Base-by-base conservation (phyloP, 2,113 vertebrate species). In the Epinephelus lanceolatus region DNA sequence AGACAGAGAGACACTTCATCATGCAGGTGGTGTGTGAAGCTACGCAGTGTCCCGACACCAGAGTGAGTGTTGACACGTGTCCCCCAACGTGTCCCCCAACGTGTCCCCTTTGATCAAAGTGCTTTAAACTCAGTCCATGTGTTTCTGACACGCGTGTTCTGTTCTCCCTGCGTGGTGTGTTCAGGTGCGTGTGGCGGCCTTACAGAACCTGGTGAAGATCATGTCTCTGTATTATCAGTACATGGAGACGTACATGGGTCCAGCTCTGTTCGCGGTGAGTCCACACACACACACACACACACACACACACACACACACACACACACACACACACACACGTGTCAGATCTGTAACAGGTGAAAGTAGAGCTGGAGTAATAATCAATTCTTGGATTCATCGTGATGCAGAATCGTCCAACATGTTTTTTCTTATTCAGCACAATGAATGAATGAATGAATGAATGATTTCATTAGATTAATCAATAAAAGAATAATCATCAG, bases 1-100 rank as follows among this genome's bases (percentile, higher is more conserved):
- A 99, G 98, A 97, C 97, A 27, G 98, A 99, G 95, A 95, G 98
- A 92, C 98, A 99, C 95, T 99, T 99, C 97, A 99, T 99, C 94
- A 99, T 99, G 98, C 98, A 99, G 94, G 98, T 99, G 75, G 98
- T 99, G 47, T 99, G 98, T 93, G 98, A 99, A 95, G 98, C 98
- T 14, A 99, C 98, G 0, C 98, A 99, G 93, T 99, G 98, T 94
- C 97, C 97, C 0, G 98, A 99, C 88, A 99, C 96, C 25, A 96
- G 98, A 95, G 98, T 99, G 93, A 97, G 98, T 71, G 19, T 14
- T 10, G 7, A 2, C 19, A n/a, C 53, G 2, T n/a, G 19, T 40
- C 1, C 53, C 30, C 27, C 21, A 3, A 42, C 2, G 11, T 42
- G 42, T 42, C 42, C 42, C 6, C 42, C 42, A 18, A 9, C 21